These are phyloP conservation scores for Opisthograptis luteolata DNA, from an alignment of 2,888 invertebrate species.

Conservation along the genomic window DNA sequence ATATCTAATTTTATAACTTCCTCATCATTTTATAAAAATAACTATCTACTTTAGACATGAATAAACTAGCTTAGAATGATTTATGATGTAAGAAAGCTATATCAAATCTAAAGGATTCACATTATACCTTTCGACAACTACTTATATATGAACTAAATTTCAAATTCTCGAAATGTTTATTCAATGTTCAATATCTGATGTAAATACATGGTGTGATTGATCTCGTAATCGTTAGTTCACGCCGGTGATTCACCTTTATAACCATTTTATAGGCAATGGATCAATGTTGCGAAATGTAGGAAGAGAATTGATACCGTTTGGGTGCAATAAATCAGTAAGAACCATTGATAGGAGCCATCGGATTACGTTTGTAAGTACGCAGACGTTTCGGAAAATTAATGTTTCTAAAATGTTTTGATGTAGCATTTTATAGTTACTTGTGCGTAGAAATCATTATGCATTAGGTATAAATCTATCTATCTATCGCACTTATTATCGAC, in stretches of 20 bases:
- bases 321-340: constrained; percentile 67
- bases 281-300: constrained; percentile 63
- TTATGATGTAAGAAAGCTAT: constrained; percentile 2
- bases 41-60: too few species aligned
- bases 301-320: constrained; percentile 57
- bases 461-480: too few species aligned
- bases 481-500: too few species aligned
- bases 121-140: constrained; percentile 18
- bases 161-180: constrained; percentile 21
- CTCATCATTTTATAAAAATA: too few species aligned
- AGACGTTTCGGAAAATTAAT: constrained; percentile 25
- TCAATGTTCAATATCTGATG: constrained; percentile 19
- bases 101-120: constrained; percentile 3
- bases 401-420: too few species aligned
- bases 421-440: too few species aligned
- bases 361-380: constrained; percentile 46
- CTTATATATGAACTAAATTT: constrained; percentile 13
- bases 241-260: constrained; percentile 50
- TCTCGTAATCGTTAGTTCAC: constrained; percentile 27
- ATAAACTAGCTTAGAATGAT: not conserved
- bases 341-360: constrained; percentile 51
- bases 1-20: too few species aligned
- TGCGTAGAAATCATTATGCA: constrained; percentile 16
- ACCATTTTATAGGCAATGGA: constrained; percentile 54
- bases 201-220: constrained; percentile 26